Percentiles rank a stretch among this genome's conserved stretches.
phyloP scores from a whole-genome alignment of 2,113 vertebrate genomes.

The Entomyzon cyanotis region DNA sequence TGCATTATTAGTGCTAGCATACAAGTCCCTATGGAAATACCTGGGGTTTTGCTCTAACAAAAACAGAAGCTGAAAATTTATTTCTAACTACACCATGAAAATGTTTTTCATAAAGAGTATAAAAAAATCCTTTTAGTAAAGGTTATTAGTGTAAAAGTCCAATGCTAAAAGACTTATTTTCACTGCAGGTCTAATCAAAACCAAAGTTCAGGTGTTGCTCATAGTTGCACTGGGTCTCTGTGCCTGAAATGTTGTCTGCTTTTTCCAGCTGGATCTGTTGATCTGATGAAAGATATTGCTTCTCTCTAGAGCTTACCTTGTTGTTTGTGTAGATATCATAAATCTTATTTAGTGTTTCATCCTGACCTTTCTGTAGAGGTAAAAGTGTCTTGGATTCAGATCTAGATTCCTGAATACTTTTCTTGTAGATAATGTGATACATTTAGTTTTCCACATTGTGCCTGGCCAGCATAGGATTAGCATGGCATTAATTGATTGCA shows the following conservation, averaged over 20 bases:
- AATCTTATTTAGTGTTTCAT: neutral
- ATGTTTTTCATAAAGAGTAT: neutral
- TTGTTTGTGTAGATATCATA: neutral
- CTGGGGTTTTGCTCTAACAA: neutral
- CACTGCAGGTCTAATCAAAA: neutral
- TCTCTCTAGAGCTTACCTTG: neutral
- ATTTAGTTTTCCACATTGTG: neutral
- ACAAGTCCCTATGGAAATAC: neutral
- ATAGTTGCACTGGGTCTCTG: neutral
- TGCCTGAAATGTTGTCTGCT: neutral
- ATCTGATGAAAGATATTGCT: neutral
- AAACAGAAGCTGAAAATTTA: neutral
- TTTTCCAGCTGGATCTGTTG: neutral
- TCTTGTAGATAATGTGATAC: neutral
- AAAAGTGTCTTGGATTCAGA: conserved; percentile 7
- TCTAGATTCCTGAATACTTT: neutral
- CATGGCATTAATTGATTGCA: neutral
- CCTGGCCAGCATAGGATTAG: conserved; percentile 24
- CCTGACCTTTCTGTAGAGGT: neutral
- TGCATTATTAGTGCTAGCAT: neutral
- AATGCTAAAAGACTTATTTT: neutral
- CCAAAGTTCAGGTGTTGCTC: neutral
- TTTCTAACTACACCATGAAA: neutral
- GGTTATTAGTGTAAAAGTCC: neutral
- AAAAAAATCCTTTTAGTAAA: neutral